Conservation (phyloP, 35 echinoderm and acorn worm species). For the Eucidaris tribuloides region DNA sequence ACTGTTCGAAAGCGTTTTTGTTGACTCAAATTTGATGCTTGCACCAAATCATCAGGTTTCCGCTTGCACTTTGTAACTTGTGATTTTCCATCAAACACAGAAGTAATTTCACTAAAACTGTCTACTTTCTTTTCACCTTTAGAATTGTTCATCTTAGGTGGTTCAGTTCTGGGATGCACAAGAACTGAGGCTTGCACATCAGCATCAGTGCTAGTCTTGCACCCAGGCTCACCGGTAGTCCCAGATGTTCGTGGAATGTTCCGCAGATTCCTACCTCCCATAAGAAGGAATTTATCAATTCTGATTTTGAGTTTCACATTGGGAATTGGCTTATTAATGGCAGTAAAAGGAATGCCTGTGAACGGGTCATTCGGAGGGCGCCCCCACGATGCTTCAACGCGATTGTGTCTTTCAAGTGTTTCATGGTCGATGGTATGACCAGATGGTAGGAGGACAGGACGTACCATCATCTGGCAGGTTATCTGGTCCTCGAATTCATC, state of each 20-base stretch:
- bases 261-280: slow-evolving; percentile 26
- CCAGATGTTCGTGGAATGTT: slow-evolving; percentile 47
- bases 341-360: slow-evolving; percentile 72
- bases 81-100: not conserved
- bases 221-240: not conserved
- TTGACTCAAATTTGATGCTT: too few relatives aligned
- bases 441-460: slow-evolving; percentile 84
- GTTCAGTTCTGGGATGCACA: not conserved
- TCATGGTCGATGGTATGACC: slow-evolving; percentile 86
- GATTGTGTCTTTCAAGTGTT: slow-evolving; percentile 66
- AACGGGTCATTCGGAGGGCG: slow-evolving; percentile 88
- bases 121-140: not conserved
- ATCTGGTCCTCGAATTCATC: slow-evolving; percentile 95
- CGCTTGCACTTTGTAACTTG: not conserved
- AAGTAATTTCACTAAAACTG: not conserved
- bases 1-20: too few relatives aligned
- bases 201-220: not conserved
- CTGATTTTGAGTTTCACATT: slow-evolving; percentile 82
- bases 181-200: not conserved
- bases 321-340: slow-evolving; percentile 69
- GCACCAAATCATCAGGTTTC: not conserved
- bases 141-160: not conserved
- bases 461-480: slow-evolving; percentile 74
- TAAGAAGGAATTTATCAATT: slow-evolving; percentile 79
- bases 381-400: slow-evolving; percentile 81